A percentile compares a stretch with the other conserved stretches of the same genome.
These are phyloP conservation scores for Ptychoptera contaminata DNA, from an alignment of 2,888 invertebrate species.

Conservation along the genomic window DNA sequence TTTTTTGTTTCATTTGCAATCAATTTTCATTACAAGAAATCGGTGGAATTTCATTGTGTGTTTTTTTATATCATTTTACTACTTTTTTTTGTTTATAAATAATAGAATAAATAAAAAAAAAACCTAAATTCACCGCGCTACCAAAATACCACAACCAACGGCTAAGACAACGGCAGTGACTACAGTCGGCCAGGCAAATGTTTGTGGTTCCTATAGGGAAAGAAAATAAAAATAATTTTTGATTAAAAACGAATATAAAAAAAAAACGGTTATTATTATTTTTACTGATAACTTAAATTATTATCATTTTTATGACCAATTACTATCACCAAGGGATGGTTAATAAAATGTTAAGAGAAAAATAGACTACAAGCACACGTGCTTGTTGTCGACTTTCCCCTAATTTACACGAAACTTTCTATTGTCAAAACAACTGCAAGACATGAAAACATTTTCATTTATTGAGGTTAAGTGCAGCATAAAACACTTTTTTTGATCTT, in stretches of 20 bases:
- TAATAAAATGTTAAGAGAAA: too few relatives aligned
- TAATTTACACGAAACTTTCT: too few relatives aligned
- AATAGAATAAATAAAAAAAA: background rate
- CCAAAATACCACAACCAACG: slow-evolving; percentile 31
- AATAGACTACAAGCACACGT: too few relatives aligned
- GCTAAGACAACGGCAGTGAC: slow-evolving; percentile 30
- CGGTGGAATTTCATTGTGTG: background rate
- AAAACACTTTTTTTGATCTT: background rate
- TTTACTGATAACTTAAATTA: too few relatives aligned
- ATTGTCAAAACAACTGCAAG: too few relatives aligned
- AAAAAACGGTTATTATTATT: too few relatives aligned
- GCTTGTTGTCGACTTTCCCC: too few relatives aligned
- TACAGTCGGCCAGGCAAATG: slow-evolving; percentile 31
- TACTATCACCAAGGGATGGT: slow-evolving; percentile 1
- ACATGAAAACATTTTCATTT: too few relatives aligned
- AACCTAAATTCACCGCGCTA: slow-evolving; percentile 25
- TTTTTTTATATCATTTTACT: background rate
- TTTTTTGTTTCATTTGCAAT: background rate
- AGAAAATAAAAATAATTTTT: background rate
- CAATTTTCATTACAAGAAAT: background rate
- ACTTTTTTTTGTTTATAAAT: background rate
- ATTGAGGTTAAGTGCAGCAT: background rate
- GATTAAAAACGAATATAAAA: background rate
- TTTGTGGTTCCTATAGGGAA: slow-evolving; percentile 15
- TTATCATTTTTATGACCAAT: slow-evolving; percentile 9